Evolutionary conservation across 2,113 vertebrate genomes (phyloP).

Genomic region (Trochalopteron elliotii): DNA sequence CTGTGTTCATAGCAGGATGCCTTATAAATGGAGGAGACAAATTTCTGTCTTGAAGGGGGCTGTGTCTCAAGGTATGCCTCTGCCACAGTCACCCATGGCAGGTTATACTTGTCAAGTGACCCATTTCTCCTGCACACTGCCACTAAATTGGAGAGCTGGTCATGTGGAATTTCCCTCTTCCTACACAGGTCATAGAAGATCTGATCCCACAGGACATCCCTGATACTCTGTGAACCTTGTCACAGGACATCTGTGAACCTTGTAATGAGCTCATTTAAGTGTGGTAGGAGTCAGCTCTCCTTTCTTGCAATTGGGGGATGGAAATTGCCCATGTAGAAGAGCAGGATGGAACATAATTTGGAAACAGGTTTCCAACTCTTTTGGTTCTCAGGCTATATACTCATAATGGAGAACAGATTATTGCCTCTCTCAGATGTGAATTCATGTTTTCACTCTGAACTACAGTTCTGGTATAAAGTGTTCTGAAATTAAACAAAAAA

Average conservation of each 20-base stretch:
- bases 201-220: not conserved
- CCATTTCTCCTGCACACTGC: not conserved
- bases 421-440: not conserved
- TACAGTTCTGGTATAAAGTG: not conserved
- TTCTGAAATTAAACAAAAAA: not conserved
- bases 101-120: not conserved
- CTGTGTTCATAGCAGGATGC: not conserved
- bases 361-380: not conserved
- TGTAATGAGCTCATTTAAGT: not conserved
- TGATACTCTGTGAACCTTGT: not conserved
- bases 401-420: not conserved
- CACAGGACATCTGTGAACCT: not conserved
- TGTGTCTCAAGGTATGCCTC: not conserved
- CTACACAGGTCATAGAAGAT: not conserved
- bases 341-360: not conserved
- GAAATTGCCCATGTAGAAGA: not conserved
- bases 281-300: not conserved
- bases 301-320: not conserved
- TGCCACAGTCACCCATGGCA: not conserved
- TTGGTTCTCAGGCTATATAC: not conserved
- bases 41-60: not conserved
- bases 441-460: not conserved
- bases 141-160: not conserved
- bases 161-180: not conserved
- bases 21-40: not conserved